phyloP scores from a whole-genome alignment of 2,888 invertebrate genomes.

The Trachelus tabidus region DNA sequence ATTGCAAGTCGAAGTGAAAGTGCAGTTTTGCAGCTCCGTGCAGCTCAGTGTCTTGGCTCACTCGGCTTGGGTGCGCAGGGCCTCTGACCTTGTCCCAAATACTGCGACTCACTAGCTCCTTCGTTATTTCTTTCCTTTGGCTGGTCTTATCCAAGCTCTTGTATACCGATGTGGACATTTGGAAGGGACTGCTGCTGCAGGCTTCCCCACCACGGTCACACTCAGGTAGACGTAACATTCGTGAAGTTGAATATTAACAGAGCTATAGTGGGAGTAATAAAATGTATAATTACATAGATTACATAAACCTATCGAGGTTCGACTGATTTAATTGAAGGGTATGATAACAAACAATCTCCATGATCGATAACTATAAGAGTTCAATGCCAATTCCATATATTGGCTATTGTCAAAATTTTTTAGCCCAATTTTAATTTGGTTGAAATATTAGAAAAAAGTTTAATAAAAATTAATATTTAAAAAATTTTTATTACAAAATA shows the following conservation, averaged over 20 bases:
- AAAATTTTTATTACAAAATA: neutral
- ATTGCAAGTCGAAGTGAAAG: slow-evolving; percentile 58
- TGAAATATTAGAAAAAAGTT: neutral
- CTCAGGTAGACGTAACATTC: neutral
- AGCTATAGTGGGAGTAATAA: neutral
- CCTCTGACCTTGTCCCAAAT: slow-evolving; percentile 67
- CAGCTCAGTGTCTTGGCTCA: slow-evolving; percentile 38
- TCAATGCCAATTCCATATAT: neutral
- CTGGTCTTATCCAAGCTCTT: neutral
- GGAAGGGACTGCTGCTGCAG: neutral
- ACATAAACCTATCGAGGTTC: neutral
- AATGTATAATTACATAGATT: neutral
- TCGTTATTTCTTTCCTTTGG: slow-evolving; percentile 15
- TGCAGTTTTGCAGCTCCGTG: slow-evolving; percentile 49
- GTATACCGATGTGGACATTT: neutral
- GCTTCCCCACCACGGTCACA: neutral
- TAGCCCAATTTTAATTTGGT: neutral
- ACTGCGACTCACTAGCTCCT: slow-evolving; percentile 55
- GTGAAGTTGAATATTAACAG: neutral
- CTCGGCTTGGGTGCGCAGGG: slow-evolving; percentile 54
- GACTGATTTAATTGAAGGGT: neutral
- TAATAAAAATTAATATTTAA: no score
- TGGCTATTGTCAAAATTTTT: neutral
- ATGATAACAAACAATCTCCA: neutral
- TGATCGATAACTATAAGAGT: neutral